A percentile compares a stretch with the other conserved stretches of the same genome.
phyloP scores from a whole-genome alignment of 2,797 vertebrate species.

The Brachymystax lenok region DNA sequence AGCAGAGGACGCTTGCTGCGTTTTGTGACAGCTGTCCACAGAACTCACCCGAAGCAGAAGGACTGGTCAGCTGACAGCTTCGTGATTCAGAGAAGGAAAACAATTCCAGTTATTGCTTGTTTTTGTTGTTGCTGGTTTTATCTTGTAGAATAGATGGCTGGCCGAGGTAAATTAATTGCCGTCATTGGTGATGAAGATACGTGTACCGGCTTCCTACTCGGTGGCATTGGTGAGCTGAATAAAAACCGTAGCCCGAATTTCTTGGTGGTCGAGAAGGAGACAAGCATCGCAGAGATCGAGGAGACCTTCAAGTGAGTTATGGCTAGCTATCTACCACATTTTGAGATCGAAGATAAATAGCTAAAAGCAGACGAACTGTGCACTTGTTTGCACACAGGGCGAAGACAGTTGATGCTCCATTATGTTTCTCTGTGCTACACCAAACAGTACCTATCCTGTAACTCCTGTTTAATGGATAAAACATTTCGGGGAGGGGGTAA shows the following conservation, averaged over 20 bases:
- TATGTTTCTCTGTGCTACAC: neutral
- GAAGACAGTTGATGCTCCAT: neutral
- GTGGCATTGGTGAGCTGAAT: slow-evolving; percentile 90
- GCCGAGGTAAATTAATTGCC: slow-evolving; percentile 88
- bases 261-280: slow-evolving; percentile 94
- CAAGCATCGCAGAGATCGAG: slow-evolving; percentile 91
- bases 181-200: slow-evolving; percentile 94
- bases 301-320: slow-evolving; percentile 88
- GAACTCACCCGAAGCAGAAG: slow-evolving; percentile 52
- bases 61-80: slow-evolving; percentile 66
- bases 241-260: slow-evolving; percentile 94
- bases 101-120: neutral
- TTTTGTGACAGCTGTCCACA: neutral
- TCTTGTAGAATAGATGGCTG: slow-evolving; percentile 71
- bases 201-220: slow-evolving; percentile 90
- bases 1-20: slow-evolving; percentile 19
- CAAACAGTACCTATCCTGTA: too few relatives aligned
- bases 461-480: too few relatives aligned
- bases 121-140: neutral
- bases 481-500: too few relatives aligned
- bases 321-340: neutral
- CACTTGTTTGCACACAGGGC: neutral
- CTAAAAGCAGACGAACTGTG: neutral
- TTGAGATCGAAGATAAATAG: neutral
- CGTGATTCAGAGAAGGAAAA: slow-evolving; percentile 52